A percentile compares a stretch with the other conserved stretches of the same genome.
phyloP scores from a whole-genome alignment of 2,113 vertebrate species.

The Orcinus orca region DNA sequence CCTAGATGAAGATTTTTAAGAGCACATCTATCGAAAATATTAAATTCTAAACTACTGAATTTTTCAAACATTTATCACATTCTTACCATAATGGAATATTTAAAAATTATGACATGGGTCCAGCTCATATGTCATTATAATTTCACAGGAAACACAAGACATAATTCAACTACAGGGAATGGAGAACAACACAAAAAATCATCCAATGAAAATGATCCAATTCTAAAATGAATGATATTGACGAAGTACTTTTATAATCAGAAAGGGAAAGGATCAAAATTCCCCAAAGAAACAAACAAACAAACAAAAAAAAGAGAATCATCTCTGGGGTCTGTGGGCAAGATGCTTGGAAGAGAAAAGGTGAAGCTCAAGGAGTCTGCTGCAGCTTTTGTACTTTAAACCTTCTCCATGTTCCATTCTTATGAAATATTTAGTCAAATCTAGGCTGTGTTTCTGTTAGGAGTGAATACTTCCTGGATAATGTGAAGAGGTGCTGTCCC shows the following conservation, averaged over 20 bases:
- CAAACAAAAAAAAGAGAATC: too few species aligned
- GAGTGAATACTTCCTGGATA: background rate
- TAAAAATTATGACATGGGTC: background rate
- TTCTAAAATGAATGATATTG: background rate
- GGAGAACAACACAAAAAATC: background rate
- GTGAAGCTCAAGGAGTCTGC: background rate
- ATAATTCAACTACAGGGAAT: background rate
- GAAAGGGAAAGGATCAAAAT: background rate
- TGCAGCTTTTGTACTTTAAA: background rate
- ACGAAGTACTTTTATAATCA: background rate
- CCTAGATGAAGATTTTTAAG: background rate
- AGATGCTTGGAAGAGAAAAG: fast-evolving
- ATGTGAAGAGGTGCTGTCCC: background rate
- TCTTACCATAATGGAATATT: background rate
- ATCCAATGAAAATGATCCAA: background rate
- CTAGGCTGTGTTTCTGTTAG: fast-evolving
- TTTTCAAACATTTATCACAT: background rate
- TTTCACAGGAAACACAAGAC: background rate
- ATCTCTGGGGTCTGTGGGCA: too few species aligned
- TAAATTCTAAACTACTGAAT: background rate
- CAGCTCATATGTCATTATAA: background rate
- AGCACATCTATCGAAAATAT: background rate
- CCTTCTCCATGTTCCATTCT: background rate
- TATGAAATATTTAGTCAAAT: too few species aligned
- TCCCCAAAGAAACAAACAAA: background rate